Evolutionary conservation across 2,888 invertebrate genomes (phyloP), one percentile per base, ranked within the genome.

Genomic region (Drosophila tanythrix): DNA sequence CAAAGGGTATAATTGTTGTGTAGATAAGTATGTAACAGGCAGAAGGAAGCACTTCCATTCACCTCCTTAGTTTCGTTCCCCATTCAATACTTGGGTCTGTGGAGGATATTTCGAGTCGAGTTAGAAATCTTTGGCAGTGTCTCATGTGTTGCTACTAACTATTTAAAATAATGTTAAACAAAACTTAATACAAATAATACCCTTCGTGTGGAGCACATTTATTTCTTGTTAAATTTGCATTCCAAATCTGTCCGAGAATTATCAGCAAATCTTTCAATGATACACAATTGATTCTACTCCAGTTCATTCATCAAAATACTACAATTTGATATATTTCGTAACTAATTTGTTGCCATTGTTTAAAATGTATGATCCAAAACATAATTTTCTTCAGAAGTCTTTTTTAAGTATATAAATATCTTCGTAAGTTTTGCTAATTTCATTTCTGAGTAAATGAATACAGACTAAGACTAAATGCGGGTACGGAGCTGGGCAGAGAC

Each of bases 71-170:
- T 43, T 43, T 11, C 6, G 1, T 0, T 10, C 18, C 11, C 10
- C n/a, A 40, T 40, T 13, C 40, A 40, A 5, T 5, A 10, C 4
- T n/a, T 10, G n/a, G 10, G n/a, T 11, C n/a, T n/a, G 10, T 43
- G 6, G 0, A 8, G 38, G 0, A 3, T 40, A 3, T n/a, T 0
- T 18, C n/a, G 8, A 38, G 3, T 3, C 5, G 11, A 43, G 6
- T 21, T 21, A 21, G 21, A 43, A 43, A 1, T 7, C 3, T 1
- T 13, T 3, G 1, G 21, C 21, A 21, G 1, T 7, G 21, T 46
- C 6, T 21, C 13, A 6, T 2, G n/a, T n/a, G n/a, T 40, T 40
- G 40, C 18, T 10, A 3, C 5, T n/a, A n/a, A 10, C 13, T 6
- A 43, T 13, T 11, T 1, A 3, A 46, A 46, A 21, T 46, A 1